phyloP scores from a whole-genome alignment of 2,888 invertebrate species.

The Cephus pulcher region DNA sequence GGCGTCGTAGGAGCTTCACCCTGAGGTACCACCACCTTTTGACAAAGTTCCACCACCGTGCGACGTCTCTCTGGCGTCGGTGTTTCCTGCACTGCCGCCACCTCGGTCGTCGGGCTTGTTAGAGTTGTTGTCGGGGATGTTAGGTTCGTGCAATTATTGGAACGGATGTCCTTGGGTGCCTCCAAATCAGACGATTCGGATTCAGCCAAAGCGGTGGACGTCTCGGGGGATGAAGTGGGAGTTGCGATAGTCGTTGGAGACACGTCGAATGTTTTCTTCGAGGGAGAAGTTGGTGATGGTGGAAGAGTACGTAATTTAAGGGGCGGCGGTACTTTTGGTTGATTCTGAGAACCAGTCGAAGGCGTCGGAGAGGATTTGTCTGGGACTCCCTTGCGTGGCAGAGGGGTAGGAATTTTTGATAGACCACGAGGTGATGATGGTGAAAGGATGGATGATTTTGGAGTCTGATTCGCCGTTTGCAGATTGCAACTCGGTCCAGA shows the following conservation, averaged over 20 bases:
- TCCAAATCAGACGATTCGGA: neutral
- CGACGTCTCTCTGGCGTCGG: constrained; percentile 46
- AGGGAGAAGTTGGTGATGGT: constrained; percentile 14
- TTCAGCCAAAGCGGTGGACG: neutral
- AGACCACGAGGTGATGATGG: constrained; percentile 35
- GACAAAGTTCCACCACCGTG: constrained; percentile 59
- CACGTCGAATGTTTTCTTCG: neutral
- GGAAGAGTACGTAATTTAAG: constrained; percentile 32
- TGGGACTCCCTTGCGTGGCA: constrained; percentile 51
- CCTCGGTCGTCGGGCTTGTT: constrained; percentile 31
- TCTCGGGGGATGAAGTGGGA: neutral
- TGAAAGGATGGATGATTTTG: neutral
- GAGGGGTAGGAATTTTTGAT: constrained; percentile 61
- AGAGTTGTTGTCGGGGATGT: constrained; percentile 14
- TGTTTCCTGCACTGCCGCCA: constrained; percentile 37
- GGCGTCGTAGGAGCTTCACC: constrained; percentile 44
- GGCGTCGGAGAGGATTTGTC: constrained; percentile 32
- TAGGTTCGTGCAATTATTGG: neutral
- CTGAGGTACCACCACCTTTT: constrained; percentile 55
- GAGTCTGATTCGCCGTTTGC: neutral
- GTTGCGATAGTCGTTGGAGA: neutral
- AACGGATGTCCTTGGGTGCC: neutral
- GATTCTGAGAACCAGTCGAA: constrained; percentile 28
- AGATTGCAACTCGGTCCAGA: neutral
- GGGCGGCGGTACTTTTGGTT: constrained; percentile 18